Evolutionary conservation across 2,888 invertebrate species (phyloP), one percentile per base, ranked within the genome.

Genomic region (Diaprepes abbreviatus): DNA sequence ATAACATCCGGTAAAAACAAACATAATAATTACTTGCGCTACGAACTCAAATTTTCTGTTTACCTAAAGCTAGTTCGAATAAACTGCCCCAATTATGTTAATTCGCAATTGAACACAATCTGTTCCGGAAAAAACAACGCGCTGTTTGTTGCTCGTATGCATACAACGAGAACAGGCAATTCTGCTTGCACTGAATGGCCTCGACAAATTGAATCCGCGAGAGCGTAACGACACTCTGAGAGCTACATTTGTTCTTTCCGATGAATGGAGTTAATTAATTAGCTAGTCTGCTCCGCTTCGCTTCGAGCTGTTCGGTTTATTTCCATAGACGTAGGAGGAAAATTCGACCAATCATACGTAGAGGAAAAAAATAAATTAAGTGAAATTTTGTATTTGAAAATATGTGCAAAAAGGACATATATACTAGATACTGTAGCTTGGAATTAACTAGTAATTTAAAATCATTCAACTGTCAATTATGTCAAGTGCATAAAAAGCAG

Each of bases 261-360:
- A 73, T 75, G 75, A 74, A 75, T 75, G 70, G 74, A 74, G 73
- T 66, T 75, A 75, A 75, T 74, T 74, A 75, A 75, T 75, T 74
- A 73, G 65, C 58, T 66, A 60, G 63, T 55, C 50, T 36, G 62
- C 48, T 63, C 54, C 19, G 68, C 55, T 68, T 50, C 35, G 63
- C 57, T 57, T 28, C 48, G 28, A 28, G 48, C 16, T 28, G 48
- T 28, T 43, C 40, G 40, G 40, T 19, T 43, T 50, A 50, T 6
- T 6, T 28, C 2, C 48, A 50, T 50, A 10, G 28, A 14, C 48
- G 28, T 14, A 7, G n/a, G n/a, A n/a, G n/a, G n/a, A n/a, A n/a
- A n/a, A n/a, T n/a, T n/a, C n/a, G n/a, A n/a, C n/a, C n/a, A n/a
- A n/a, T n/a, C n/a, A n/a, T n/a, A n/a, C n/a, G n/a, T n/a, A n/a